Evolutionary conservation across 23 tunicate genomes (phyloP), one percentile per base, ranked within the genome.

Genomic region (Halocynthia aurantium): DNA sequence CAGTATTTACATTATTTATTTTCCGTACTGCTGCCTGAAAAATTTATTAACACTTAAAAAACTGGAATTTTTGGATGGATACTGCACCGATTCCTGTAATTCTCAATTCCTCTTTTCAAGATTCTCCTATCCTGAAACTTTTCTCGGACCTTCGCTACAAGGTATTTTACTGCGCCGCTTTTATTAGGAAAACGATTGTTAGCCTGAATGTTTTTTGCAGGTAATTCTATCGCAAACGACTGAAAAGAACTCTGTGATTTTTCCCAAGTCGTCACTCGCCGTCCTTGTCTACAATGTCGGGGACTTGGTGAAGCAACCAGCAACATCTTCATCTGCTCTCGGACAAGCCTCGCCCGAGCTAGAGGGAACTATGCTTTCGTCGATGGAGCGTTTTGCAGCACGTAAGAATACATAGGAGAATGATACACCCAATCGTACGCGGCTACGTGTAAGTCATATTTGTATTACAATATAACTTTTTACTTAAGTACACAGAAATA

Each of bases 241-340:
- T 18, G 68, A 83, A 22, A 76, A 55, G 52, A 76, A 83, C 68
- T 76, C 87, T 5, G 60, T 83, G n/a, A 77, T 83, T 51, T 83
- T 83, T 83, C 87, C 87, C 8, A 83, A 58, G 13, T 83, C 81
- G 9, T 61, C 65, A 18, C 52, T 83, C 9, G 81, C 87, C 8
- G 67, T 76, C 67, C n/a, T 76, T 8, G 17, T 83, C 56, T 83
- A 69, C 69, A 68, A 67, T 18, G 50, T 82, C 7, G 31, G 64
- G 19, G 86, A 73, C 60, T 64, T 82, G 40, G 22, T 56, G 9
- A 50, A 56, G 10, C 51, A 53, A 49, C 13, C 7, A 0, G 57
- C n/a, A 9, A n/a, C 9, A 9, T 15, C 57, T 15, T 12, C 54
- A 19, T 2, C 31, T 6, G 60, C 66, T 13, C 22, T 44, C 13